Percentiles rank a stretch among this genome's conserved stretches.
Conservation (phyloP, 2,797 vertebrate genomes). For the Cynodonichthys magdalenae region DNA sequence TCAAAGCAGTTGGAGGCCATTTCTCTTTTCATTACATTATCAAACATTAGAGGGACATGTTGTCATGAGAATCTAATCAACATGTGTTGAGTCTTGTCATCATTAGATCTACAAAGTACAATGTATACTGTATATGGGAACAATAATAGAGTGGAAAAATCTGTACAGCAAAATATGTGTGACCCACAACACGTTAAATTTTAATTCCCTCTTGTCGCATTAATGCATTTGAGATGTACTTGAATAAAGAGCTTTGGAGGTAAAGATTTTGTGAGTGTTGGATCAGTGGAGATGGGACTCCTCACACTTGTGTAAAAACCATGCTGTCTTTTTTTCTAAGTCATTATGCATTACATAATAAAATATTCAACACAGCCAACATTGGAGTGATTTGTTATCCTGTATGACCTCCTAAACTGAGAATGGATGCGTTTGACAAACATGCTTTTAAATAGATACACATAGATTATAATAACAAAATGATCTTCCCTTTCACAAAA, state of each 20-base stretch:
- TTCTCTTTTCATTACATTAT: constrained; percentile 74
- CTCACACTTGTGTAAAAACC: constrained; percentile 70
- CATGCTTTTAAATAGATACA: neutral
- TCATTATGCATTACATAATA: constrained; percentile 48
- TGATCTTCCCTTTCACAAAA: neutral
- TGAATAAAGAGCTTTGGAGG: constrained; percentile 59
- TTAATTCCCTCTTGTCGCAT: constrained; percentile 55
- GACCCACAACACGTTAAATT: constrained; percentile 43
- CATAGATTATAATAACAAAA: constrained; percentile 10
- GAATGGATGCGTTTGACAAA: constrained; percentile 6
- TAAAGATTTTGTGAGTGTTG: constrained; percentile 64
- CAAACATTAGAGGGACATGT: constrained; percentile 43
- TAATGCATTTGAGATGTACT: constrained; percentile 79
- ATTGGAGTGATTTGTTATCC: constrained; percentile 20
- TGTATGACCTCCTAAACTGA: constrained; percentile 12
- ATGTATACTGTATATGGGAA: constrained; percentile 1
- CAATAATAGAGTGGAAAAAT: too few relatives aligned
- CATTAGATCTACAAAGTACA: constrained; percentile 10
- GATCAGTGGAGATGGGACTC: constrained; percentile 62
- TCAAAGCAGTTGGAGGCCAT: constrained; percentile 49
- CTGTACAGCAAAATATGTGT: constrained; percentile 45
- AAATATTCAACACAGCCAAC: constrained; percentile 63
- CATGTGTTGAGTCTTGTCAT: constrained; percentile 57
- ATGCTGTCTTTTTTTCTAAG: constrained; percentile 42
- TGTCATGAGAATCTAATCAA: constrained; percentile 43